A percentile compares a stretch with the other conserved stretches of the same genome.
Evolutionary conservation across 2,113 vertebrate species (phyloP).

Genomic region (Oxyura jamaicensis): DNA sequence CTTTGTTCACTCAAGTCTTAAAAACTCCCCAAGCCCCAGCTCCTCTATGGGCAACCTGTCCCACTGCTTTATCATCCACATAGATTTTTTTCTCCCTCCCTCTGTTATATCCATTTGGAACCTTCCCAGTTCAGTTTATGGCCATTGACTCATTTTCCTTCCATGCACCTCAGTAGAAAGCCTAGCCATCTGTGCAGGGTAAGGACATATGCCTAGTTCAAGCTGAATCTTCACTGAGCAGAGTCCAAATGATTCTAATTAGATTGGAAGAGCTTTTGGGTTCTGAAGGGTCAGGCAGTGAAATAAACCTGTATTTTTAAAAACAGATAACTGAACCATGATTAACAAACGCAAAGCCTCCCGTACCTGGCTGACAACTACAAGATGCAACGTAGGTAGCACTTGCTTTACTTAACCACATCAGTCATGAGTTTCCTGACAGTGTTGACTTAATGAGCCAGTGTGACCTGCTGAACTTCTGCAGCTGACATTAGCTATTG

Average conservation of each 20-base stretch:
- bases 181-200: background rate
- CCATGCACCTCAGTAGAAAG: accelerated
- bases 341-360: background rate
- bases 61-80: background rate
- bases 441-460: constrained; percentile 7
- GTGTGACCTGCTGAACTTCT: constrained; percentile 11
- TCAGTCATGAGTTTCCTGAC: background rate
- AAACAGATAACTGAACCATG: background rate
- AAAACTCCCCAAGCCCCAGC: background rate
- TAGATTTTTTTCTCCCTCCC: background rate
- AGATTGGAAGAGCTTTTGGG: background rate
- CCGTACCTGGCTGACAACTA: background rate
- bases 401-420: background rate
- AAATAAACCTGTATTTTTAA: background rate
- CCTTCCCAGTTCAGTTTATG: background rate
- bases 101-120: background rate
- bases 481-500: constrained; percentile 15
- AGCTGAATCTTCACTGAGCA: background rate
- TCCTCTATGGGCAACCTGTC: background rate
- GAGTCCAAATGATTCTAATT: background rate
- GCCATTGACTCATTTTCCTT: background rate
- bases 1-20: background rate
- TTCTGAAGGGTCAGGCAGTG: background rate
- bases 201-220: background rate
- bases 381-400: background rate